phyloP scores from a whole-genome alignment of 2,797 vertebrate species.

The Aselliscus stoliczkanus region DNA sequence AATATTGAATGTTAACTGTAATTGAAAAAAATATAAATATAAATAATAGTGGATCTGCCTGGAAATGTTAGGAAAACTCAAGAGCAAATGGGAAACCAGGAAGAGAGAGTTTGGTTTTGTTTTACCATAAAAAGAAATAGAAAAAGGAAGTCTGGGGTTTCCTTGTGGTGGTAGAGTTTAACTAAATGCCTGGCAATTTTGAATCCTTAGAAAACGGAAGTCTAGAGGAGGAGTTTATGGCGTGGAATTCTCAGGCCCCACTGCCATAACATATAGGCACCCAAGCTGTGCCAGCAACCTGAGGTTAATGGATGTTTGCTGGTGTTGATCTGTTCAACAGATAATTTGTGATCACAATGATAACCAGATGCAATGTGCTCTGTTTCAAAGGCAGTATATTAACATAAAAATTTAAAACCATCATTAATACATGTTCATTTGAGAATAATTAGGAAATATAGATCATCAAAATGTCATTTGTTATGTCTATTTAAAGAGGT shows the following conservation, averaged over 20 bases:
- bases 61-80: not conserved
- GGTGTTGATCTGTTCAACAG: not conserved
- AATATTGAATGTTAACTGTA: too few relatives aligned
- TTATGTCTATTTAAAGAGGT: not conserved
- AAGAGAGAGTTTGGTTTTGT: not conserved
- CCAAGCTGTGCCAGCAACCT: not conserved
- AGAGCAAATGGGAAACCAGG: not conserved
- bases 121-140: not conserved
- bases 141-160: not conserved
- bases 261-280: accelerated
- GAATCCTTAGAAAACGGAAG: not conserved
- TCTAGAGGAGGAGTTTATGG: not conserved
- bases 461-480: not conserved
- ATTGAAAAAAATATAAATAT: too few relatives aligned
- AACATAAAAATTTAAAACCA: not conserved
- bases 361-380: not conserved
- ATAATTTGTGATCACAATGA: not conserved
- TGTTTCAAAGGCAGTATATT: not conserved
- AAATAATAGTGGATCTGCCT: not conserved
- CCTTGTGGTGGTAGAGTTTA: not conserved
- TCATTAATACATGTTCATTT: not conserved
- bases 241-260: not conserved
- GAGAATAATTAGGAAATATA: not conserved
- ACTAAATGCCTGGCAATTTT: not conserved
- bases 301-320: not conserved